Base-by-base conservation (phyloP, 2,888 invertebrate species). In the Pollenia griseotomentosa region DNA sequence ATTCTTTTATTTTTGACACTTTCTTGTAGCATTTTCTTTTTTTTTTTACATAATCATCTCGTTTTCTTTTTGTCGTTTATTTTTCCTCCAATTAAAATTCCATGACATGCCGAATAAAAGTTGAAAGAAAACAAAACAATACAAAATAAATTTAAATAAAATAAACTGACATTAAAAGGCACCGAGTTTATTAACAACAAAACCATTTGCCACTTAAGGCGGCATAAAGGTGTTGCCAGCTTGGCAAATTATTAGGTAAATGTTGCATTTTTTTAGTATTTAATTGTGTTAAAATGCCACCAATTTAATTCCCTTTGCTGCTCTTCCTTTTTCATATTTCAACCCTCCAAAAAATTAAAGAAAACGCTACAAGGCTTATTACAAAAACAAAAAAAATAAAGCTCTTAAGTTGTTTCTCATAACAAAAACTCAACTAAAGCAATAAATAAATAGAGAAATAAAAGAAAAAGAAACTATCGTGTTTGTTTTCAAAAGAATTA, bases 141-240 rank as follows among this genome's bases (percentile, higher is more conserved):
- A 19, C 14, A 6, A 66, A 66, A 7, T 14, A 12, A 66, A 66
- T 57, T 16, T 14, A 68, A 51, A 33, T 33, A 33, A 33, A 33
- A 33, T 33, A 33, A 33, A 33, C 33, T 33, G 6, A 33, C 4
- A 33, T 6, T 51, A 59, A 74, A 74, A 74, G 7, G 23, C 12
- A 59, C 9, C 11, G 12, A 63, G 40, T 59, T 65, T 57, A 44
- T 80, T 63, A 61, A 16, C 46, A 82, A 51, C 12, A 46, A 8
- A 57, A 70, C n/a, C 48, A 71, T 42, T 77, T 80, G 46, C 61
- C 75, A 83, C 75, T 83, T 71, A 55, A 77, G 33, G 59, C 71
- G 75, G 65, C 63, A 59, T 23, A 59, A 66, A 78, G 73, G 70
- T 83, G 79, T 86, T 86, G 70, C 65, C 53, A n/a, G 46, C 61